Evolutionary conservation across 2,113 vertebrate species (phyloP).

Genomic region (Podarcis cretensis): DNA sequence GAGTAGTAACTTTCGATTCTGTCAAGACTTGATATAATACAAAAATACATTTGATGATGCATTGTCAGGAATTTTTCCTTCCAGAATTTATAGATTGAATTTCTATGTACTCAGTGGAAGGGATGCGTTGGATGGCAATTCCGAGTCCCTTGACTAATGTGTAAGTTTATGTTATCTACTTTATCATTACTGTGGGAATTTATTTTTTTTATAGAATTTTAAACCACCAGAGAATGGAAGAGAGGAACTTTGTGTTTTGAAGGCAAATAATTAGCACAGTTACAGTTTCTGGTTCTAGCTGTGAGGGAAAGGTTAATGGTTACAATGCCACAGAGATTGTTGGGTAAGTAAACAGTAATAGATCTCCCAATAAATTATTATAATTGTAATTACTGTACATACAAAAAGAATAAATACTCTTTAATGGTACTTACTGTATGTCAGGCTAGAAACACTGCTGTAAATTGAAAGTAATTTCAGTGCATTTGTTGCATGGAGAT

Average conservation of each 20-base stretch:
- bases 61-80: not conserved
- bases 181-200: not conserved
- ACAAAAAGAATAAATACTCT: not conserved
- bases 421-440: conserved; percentile 18
- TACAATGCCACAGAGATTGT: not conserved
- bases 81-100: not conserved
- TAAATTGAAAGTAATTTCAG: conserved; percentile 20
- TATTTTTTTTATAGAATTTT: conserved; percentile 24
- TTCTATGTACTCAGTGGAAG: not conserved
- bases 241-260: not conserved
- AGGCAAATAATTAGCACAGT: not conserved
- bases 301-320: not conserved
- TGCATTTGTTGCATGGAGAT: not conserved
- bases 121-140: not conserved
- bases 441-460: not conserved
- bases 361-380: not conserved
- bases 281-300: not conserved
- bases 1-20: not conserved
- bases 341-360: not conserved
- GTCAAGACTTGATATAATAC: not conserved
- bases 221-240: conserved; percentile 14
- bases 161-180: not conserved
- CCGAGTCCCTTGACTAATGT: not conserved
- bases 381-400: not conserved
- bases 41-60: conserved; percentile 8